Evolutionary conservation across 2,113 vertebrate genomes (phyloP).

Genomic region (Alligator mississippiensis): DNA sequence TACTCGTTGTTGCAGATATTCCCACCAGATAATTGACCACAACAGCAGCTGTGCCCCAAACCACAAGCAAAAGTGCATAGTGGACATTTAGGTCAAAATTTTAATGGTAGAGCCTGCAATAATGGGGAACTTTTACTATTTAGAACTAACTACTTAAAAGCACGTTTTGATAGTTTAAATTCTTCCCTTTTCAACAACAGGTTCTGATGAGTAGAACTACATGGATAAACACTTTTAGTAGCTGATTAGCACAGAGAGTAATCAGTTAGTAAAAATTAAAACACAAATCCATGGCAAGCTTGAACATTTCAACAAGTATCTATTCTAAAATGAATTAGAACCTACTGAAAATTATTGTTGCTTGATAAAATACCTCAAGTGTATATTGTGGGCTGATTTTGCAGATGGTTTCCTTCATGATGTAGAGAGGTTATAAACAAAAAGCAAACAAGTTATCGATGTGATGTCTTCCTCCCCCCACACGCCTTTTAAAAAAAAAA

Average conservation of each 20-base stretch:
- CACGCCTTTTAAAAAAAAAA: neutral
- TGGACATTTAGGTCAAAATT: constrained; percentile 8
- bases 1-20: constrained; percentile 51
- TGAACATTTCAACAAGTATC: neutral
- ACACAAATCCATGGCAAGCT: neutral
- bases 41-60: constrained; percentile 58
- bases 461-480: neutral
- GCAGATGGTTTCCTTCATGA: neutral
- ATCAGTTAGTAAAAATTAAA: neutral
- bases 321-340: neutral
- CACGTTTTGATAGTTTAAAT: neutral
- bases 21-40: constrained; percentile 67
- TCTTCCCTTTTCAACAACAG: neutral
- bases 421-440: neutral
- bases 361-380: neutral
- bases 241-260: neutral
- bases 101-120: neutral
- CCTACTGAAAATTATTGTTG: neutral
- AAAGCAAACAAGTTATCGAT: neutral
- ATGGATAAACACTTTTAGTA: neutral
- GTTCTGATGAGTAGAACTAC: neutral
- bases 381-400: neutral
- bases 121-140: neutral
- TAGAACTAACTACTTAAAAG: neutral
- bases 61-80: constrained; percentile 20